These are phyloP conservation scores for Oreochromis spilurus DNA, from an alignment of 2,113 vertebrate species.

Conservation along the genomic window DNA sequence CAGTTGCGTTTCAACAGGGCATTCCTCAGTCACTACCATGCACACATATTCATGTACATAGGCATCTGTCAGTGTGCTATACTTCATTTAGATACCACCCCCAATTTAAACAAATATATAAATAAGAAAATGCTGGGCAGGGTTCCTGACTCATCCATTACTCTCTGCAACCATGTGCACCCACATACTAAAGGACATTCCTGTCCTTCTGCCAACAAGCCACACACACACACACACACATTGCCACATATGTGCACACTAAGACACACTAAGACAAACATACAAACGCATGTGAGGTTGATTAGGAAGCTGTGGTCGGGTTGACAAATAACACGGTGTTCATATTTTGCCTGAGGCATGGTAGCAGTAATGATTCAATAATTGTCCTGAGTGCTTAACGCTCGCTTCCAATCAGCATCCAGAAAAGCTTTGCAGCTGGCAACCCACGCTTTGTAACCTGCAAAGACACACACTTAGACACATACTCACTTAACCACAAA, in stretches of 20 bases:
- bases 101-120: slow-evolving; percentile 49
- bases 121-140: slow-evolving; percentile 27
- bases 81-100: slow-evolving; percentile 25
- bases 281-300: slow-evolving; percentile 56
- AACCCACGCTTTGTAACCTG: slow-evolving; percentile 44
- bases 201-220: slow-evolving; percentile 48
- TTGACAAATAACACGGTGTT: slow-evolving; percentile 67
- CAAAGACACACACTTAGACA: not conserved
- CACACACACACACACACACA: not conserved
- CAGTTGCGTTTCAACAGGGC: slow-evolving; percentile 68
- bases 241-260: not conserved
- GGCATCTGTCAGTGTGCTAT: not conserved
- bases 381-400: slow-evolving; percentile 66
- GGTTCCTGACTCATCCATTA: slow-evolving; percentile 36
- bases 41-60: slow-evolving; percentile 7
- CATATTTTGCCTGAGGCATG: slow-evolving; percentile 66
- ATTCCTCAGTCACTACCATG: slow-evolving; percentile 62
- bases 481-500: not conserved
- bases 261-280: slow-evolving; percentile 14
- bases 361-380: slow-evolving; percentile 68
- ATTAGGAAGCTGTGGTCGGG: slow-evolving; percentile 61
- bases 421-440: slow-evolving; percentile 53
- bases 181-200: slow-evolving; percentile 63
- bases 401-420: slow-evolving; percentile 71
- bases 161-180: slow-evolving; percentile 46